Base-by-base conservation (phyloP, 2,888 invertebrate species). In the Cordylochernes scorpioides region DNA sequence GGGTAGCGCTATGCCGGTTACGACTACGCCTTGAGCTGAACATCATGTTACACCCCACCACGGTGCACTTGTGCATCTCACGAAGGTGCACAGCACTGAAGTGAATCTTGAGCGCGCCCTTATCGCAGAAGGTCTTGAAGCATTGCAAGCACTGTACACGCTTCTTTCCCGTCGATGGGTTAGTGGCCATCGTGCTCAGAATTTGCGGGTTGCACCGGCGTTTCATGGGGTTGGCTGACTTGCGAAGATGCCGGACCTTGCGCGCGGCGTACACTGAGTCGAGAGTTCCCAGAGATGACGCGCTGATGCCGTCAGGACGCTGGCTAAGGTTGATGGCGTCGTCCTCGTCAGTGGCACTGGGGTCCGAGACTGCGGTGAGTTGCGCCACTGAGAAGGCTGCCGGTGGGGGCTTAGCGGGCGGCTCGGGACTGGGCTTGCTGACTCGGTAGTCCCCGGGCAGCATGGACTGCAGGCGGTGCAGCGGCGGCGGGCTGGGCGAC, bases 61-160 rank as follows among this genome's bases (percentile, higher is more conserved):
- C 88, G 0, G 94, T 91, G 52, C 97, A 97, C 56, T 84, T 86
- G 56, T 99, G 97, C 94, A 97, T 97, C 60, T 99, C 97, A 22
- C 91, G 68, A 35, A 94, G 58, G 52, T 97, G 97, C 7, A 99
- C 97, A 0, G 97, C 97, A 28, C 88, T 88, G 51, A 91, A 94
- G 53, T 97, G 97, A 5, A 97, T 99, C 58, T 97, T 97, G 15
- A 97, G 62, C 2, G 97, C 97, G 36, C 94, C 97, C 59, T 97
- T 97, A 61, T 97, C 97, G 62, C 97, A 97, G 59, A 97, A 97
- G 10, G 94, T 94, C 59, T 97, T 97, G 36, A 88, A 60, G 52
- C 97, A 97, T 24, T 88, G 86, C 46, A 88, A 84, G 55, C 97
- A 99, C 52, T 91, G 82, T 3, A 94, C 91, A 39, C 94, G 66